These are phyloP conservation scores for Dicentrarchus labrax DNA, from an alignment of 2,113 vertebrate species.

Conservation along the genomic window DNA sequence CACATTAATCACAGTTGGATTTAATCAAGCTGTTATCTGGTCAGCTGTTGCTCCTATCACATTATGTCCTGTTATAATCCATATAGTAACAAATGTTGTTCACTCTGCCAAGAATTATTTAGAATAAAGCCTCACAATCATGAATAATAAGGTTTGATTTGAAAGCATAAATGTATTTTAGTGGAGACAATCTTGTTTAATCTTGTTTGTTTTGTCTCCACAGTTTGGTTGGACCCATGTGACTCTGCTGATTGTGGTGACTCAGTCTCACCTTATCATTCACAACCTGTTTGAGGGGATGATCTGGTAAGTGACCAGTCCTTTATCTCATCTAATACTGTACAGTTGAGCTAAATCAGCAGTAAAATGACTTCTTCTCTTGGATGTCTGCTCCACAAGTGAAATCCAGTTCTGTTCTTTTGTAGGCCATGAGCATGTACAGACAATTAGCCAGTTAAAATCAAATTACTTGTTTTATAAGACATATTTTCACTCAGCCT, in stretches of 20 bases:
- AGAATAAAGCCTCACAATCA: neutral
- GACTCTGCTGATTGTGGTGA: conserved; percentile 96
- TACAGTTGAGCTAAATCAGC: neutral
- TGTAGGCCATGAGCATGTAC: neutral
- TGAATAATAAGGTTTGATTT: neutral
- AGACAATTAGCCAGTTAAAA: neutral
- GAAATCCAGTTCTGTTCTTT: neutral
- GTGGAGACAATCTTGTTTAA: neutral
- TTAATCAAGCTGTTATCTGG: neutral
- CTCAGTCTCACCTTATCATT: conserved; percentile 98
- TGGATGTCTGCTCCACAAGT: neutral
- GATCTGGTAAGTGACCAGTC: conserved; percentile 91
- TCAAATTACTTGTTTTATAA: neutral
- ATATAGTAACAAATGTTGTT: neutral
- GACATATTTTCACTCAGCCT: neutral
- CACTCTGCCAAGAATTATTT: no score
- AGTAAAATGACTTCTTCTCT: neutral
- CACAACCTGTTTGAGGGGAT: conserved; percentile 99
- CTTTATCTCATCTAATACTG: neutral
- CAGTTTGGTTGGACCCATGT: conserved; percentile 99
- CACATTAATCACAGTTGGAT: neutral
- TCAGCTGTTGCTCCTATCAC: neutral
- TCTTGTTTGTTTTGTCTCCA: neutral
- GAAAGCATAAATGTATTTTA: neutral
- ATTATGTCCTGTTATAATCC: neutral